These are phyloP conservation scores for Arrhamphus sclerolepis DNA, from an alignment of 2,797 vertebrate genomes.

Conservation along the genomic window DNA sequence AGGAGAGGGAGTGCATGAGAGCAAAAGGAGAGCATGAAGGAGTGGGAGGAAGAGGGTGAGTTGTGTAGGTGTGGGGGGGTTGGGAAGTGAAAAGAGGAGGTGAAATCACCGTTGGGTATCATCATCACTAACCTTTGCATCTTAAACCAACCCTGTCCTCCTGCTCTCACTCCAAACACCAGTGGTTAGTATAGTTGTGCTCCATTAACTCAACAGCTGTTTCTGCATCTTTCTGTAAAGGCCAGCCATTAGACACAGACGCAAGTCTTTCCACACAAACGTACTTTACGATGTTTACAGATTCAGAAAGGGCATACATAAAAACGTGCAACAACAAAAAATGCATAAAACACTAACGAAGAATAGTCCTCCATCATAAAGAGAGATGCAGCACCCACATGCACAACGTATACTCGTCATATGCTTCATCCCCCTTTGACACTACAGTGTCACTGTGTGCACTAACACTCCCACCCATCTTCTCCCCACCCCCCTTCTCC, in stretches of 20 bases:
- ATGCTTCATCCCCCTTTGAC: constrained; percentile 37
- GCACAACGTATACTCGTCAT: constrained; percentile 12
- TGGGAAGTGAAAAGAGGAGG: constrained; percentile 38
- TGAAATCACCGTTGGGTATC: constrained; percentile 80
- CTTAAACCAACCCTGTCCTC: constrained; percentile 71
- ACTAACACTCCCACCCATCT: constrained; percentile 28
- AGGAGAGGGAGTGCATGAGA: constrained; percentile 65
- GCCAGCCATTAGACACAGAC: constrained; percentile 4
- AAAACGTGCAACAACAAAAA: constrained; percentile 44
- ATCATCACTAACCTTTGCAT: constrained; percentile 64
- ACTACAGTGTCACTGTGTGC: constrained; percentile 58
- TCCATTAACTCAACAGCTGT: constrained; percentile 68
- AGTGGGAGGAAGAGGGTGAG: constrained; percentile 38
- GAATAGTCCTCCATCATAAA: constrained; percentile 27
- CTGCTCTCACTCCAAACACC: constrained; percentile 66
- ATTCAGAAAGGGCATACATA: constrained; percentile 9
- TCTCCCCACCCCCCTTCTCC: constrained; percentile 12
- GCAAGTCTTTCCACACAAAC: constrained; percentile 31
- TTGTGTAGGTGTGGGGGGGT: constrained; percentile 28
- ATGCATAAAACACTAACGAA: background rate
- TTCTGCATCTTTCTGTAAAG: constrained; percentile 61
- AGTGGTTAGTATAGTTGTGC: constrained; percentile 75
- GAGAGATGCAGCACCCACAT: background rate
- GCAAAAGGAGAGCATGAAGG: constrained; percentile 62
- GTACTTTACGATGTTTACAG: constrained; percentile 26